These are phyloP conservation scores for Lepidonotus clava DNA, from an alignment of 2,888 invertebrate species.

Conservation along the genomic window DNA sequence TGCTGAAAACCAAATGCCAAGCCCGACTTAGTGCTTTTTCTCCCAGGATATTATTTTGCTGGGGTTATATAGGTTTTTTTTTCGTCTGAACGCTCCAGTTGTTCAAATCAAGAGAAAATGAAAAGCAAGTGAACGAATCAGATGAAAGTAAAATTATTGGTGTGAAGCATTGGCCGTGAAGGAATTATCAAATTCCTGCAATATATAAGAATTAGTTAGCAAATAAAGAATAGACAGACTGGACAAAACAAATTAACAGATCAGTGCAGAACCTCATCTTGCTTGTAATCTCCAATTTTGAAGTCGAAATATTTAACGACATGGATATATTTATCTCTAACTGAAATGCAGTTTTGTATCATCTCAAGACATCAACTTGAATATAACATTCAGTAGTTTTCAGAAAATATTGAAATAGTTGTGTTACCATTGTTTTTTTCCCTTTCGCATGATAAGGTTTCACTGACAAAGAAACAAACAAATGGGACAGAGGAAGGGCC, in stretches of 20 bases:
- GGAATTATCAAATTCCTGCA: constrained; percentile 51
- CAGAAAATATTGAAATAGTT: too few relatives aligned
- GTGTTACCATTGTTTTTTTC: too few relatives aligned
- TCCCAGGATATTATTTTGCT: background rate
- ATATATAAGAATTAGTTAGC: constrained; percentile 51
- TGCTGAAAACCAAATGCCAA: constrained; percentile 85
- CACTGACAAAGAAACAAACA: constrained; percentile 20
- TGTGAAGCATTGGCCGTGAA: constrained; percentile 51
- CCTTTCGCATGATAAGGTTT: background rate
- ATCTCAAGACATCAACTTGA: too few relatives aligned
- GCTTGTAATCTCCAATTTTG: too few relatives aligned
- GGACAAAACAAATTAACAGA: constrained; percentile 44
- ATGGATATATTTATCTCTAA: too few relatives aligned
- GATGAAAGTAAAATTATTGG: constrained; percentile 29
- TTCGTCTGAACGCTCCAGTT: background rate
- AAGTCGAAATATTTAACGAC: too few relatives aligned
- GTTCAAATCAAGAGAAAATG: background rate
- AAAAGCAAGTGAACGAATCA: background rate
- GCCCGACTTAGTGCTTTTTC: background rate
- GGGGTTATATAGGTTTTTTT: too few relatives aligned
- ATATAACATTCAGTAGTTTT: too few relatives aligned
- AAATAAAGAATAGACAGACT: constrained; percentile 36
- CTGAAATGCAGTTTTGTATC: too few relatives aligned
- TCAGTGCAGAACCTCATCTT: constrained; percentile 43
- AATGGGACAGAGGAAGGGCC: constrained; percentile 24